Conservation (phyloP, 92 coral and sea anemone genomes). For the Phenganax subtilis region DNA sequence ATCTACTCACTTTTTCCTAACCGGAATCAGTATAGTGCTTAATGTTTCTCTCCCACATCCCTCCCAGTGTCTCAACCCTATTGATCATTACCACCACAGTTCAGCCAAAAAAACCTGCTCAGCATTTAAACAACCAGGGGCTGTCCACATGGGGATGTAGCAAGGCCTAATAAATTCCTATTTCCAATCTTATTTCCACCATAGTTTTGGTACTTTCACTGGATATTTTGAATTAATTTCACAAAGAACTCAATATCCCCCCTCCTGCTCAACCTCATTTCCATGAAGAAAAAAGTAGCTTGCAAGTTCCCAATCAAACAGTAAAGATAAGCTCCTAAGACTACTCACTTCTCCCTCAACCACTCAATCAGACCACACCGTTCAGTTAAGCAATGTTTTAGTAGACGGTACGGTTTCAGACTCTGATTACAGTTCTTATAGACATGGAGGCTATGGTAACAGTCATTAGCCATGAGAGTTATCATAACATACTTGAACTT, state of each 20-base stretch:
- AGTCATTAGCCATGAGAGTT: background rate
- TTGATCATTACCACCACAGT: background rate
- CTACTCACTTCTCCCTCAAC: background rate
- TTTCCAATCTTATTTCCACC: background rate
- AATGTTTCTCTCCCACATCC: background rate
- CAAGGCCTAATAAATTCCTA: background rate
- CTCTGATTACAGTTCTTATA: background rate
- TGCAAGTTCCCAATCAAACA: background rate
- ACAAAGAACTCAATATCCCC: background rate
- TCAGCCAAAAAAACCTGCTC: background rate
- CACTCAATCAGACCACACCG: background rate
- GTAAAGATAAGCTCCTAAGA: background rate
- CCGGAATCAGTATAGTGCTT: background rate
- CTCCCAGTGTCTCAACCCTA: slow-evolving; percentile 3
- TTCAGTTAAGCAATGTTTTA: background rate
- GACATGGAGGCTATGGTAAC: background rate
- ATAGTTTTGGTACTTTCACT: background rate
- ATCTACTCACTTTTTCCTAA: background rate
- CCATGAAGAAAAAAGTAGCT: background rate
- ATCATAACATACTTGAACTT: too few relatives aligned
- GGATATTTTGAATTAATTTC: background rate
- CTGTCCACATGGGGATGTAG: background rate
- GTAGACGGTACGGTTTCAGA: background rate
- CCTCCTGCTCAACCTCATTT: background rate
- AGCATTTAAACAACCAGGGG: slow-evolving; percentile 7